Conservation (phyloP, 2,888 invertebrate species). For the Molanna angustata region DNA sequence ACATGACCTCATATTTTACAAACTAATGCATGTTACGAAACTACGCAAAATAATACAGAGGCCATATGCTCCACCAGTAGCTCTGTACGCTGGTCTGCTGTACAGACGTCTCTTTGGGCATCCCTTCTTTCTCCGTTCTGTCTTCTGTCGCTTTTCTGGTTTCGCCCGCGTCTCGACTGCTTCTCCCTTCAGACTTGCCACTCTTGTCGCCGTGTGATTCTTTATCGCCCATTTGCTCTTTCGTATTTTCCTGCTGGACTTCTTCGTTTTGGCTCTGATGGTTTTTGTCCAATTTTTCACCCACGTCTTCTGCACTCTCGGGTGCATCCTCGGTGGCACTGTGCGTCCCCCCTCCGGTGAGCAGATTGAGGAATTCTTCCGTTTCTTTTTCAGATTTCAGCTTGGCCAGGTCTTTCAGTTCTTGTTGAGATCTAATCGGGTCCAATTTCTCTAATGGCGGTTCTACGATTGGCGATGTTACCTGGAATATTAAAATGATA, state of each 20-base stretch:
- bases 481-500: no score
- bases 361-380: constrained; percentile 23
- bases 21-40: no score
- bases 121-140: background rate
- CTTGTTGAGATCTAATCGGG: no score
- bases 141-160: constrained; percentile 8
- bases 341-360: background rate
- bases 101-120: constrained; percentile 5
- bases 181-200: background rate
- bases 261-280: background rate
- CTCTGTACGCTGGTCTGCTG: constrained; percentile 7
- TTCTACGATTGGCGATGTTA: no score
- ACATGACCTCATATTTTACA: no score
- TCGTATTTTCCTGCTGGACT: background rate
- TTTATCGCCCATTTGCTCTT: no score
- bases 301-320: background rate
- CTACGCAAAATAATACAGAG: constrained; percentile 31
- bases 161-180: background rate
- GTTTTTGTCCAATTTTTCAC: background rate
- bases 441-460: no score
- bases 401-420: background rate
- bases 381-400: constrained; percentile 6
- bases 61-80: constrained; percentile 31
- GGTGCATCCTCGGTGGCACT: background rate
- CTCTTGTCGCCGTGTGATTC: background rate